Evolutionary conservation across 2,113 vertebrate species (phyloP).

Genomic region (Hippopotamus amphibius): DNA sequence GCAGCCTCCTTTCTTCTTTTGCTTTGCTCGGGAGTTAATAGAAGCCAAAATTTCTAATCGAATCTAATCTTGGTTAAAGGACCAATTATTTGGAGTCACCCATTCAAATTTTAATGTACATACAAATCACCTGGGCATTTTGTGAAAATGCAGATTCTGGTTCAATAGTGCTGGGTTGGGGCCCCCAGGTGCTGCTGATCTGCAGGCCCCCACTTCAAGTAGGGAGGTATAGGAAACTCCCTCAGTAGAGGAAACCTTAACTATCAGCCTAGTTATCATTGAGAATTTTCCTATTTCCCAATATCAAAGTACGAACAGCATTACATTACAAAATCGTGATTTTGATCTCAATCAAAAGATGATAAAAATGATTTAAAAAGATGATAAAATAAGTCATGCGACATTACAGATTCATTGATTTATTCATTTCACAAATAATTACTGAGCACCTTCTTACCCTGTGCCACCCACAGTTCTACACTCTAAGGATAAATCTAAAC

Average conservation of each 20-base stretch:
- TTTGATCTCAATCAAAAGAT: constrained; percentile 3
- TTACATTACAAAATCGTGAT: not conserved
- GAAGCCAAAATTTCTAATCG: not conserved
- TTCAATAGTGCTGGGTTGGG: not conserved
- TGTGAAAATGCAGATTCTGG: not conserved
- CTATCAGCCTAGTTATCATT: not conserved
- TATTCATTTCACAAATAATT: not conserved
- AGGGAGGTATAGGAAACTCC: not conserved
- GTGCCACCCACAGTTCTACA: not conserved
- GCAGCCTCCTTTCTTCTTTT: not conserved
- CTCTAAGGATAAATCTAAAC: not conserved
- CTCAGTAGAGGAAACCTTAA: not conserved
- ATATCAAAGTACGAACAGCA: not conserved
- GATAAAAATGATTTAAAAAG: not conserved
- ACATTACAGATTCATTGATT: not conserved
- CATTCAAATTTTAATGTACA: not conserved
- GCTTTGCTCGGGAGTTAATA: not conserved
- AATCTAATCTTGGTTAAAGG: not conserved
- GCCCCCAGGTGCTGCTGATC: not conserved
- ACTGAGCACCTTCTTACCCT: not conserved
- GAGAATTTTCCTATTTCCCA: not conserved
- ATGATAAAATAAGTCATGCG: not conserved
- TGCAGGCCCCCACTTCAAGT: not conserved
- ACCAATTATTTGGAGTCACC: not conserved
- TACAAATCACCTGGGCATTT: not conserved